Evolutionary conservation across 2,888 invertebrate species (phyloP), one percentile per base, ranked within the genome.

Genomic region (Agonopterix heracliana): DNA sequence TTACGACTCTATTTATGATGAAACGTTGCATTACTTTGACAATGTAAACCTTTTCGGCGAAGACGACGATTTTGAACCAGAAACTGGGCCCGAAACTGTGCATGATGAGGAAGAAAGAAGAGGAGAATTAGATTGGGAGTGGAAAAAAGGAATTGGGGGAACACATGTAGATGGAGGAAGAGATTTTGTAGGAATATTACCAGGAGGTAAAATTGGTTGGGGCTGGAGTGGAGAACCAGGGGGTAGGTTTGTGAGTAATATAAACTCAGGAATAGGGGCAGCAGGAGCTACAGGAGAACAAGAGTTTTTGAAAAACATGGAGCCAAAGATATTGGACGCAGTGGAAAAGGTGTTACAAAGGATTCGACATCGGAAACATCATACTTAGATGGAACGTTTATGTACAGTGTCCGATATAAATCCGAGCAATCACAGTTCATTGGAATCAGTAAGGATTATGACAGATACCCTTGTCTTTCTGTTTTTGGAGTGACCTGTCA

Each of bases 1-100:
- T 53, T 70, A 87, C 42, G 75, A 89, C 47, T 90, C 90, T 63
- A 90, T 67, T 46, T 66, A 70, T 44, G 57, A 68, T 51, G 63
- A 70, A 34, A 56, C 63, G 12, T 65, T 66, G 35, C 60, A 71
- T 44, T 67, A 68, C 50, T 59, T 65, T 13, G 61, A 66, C n/a
- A 56, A 56, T 46, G 54, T 51, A 36, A 62, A 64, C 51, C 61
- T 61, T 56, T 59, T 64, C 60, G 60, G 59, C 53, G 61, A 64
- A 40, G 48, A 47, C 49, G 61, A 56, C 56, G 64, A 60, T 51
- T 51, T 53, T 42, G 41, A 65, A 74, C 68, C 69, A 68, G 74
- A 64, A 41, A 26, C 26, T 26, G 26, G 5, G 7, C 26, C 26
- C 26, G 26, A 26, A 26, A 26, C 26, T 26, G 5, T 7, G 7